These are phyloP conservation scores for Dipodomys merriami DNA, from an alignment of 2,113 vertebrate genomes.

Conservation along the genomic window DNA sequence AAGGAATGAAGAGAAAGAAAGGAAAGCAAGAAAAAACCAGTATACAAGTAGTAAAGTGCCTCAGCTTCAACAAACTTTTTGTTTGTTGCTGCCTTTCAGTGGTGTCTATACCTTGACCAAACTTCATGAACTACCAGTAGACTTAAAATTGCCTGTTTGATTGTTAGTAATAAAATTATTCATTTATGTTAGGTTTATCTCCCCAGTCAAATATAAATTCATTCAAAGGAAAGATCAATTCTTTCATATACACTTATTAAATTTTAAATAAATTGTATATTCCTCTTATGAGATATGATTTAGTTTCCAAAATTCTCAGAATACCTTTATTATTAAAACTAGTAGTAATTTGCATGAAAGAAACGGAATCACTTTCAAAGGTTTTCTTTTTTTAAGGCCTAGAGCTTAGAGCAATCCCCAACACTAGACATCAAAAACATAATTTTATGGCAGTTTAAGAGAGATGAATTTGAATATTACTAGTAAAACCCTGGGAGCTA, in stretches of 20 bases:
- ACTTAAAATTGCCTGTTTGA: conserved; percentile 46
- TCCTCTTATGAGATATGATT: conserved; percentile 50
- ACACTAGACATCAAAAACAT: conserved; percentile 62
- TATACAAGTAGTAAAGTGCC: background rate
- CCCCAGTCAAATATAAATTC: conserved; percentile 50
- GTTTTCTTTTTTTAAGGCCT: conserved; percentile 64
- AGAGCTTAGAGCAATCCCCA: conserved; percentile 57
- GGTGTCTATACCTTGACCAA: conserved; percentile 7
- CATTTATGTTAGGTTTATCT: conserved; percentile 36
- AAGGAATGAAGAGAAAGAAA: conserved; percentile 20
- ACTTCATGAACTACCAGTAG: background rate
- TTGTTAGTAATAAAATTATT: conserved; percentile 65
- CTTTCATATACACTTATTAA: conserved; percentile 35
- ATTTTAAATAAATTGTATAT: conserved; percentile 54
- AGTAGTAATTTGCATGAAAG: conserved; percentile 46
- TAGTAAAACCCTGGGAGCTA: conserved; percentile 70
- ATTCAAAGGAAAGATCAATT: background rate
- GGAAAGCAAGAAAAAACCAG: conserved; percentile 16
- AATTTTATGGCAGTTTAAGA: conserved; percentile 70
- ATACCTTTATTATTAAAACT: conserved; percentile 64
- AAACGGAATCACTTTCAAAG: conserved; percentile 32
- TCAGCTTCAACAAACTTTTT: conserved; percentile 32
- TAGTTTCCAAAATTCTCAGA: conserved; percentile 34
- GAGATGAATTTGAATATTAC: conserved; percentile 67
- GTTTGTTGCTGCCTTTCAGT: conserved; percentile 23